Evolutionary conservation across 2,888 invertebrate genomes (phyloP).

Genomic region (Oscheius sp.): DNA sequence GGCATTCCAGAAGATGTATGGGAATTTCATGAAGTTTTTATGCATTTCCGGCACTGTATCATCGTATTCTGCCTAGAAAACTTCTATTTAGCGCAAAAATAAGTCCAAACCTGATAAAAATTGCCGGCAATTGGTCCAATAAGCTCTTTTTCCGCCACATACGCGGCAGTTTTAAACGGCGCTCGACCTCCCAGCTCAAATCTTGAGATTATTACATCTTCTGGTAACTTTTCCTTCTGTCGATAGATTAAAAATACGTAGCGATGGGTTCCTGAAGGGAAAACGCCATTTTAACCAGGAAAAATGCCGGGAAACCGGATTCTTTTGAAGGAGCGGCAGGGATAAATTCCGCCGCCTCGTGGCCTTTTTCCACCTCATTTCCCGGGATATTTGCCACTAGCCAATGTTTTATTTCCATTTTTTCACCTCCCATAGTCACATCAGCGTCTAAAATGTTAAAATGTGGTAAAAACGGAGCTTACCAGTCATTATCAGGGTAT

Average conservation of each 20-base stretch:
- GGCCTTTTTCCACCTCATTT: slow-evolving; percentile 80
- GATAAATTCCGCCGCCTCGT: slow-evolving; percentile 81
- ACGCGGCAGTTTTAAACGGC: slow-evolving; percentile 81
- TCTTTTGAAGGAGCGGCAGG: slow-evolving; percentile 84
- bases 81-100: not conserved
- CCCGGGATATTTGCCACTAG: slow-evolving; percentile 87
- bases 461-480: not conserved
- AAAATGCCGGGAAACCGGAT: slow-evolving; percentile 31
- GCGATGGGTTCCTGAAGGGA: slow-evolving; percentile 79
- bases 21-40: slow-evolving; percentile 42
- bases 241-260: slow-evolving; percentile 83
- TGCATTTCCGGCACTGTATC: slow-evolving; percentile 88
- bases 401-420: slow-evolving; percentile 91
- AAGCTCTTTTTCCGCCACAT: slow-evolving; percentile 84
- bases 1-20: slow-evolving; percentile 1
- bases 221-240: slow-evolving; percentile 8
- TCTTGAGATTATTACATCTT: not conserved
- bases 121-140: slow-evolving; percentile 86
- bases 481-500: slow-evolving; percentile 5
- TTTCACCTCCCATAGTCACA: slow-evolving; percentile 84
- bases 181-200: slow-evolving; percentile 73
- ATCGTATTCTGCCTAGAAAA: slow-evolving; percentile 83
- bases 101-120: slow-evolving; percentile 79
- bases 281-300: not conserved
- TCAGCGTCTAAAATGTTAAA: slow-evolving; percentile 81